Evolutionary conservation across 37 sponge, comb jelly and placozoan species (phyloP), one percentile per base, ranked within the genome.

Genomic region (Haliclona indistincta): DNA sequence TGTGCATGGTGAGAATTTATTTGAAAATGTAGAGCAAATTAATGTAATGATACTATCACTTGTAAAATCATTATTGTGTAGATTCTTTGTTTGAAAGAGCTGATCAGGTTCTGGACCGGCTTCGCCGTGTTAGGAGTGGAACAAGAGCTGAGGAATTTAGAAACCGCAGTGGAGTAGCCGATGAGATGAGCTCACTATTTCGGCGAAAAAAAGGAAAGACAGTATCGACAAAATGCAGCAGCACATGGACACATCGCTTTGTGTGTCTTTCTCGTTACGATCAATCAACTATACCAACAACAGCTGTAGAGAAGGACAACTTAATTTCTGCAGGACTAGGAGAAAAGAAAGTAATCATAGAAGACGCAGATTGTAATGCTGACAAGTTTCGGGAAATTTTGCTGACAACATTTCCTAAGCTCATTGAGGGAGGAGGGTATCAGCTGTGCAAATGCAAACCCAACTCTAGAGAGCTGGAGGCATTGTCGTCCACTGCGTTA

Each of bases 201-300:
- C 8, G 13, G 49, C 8, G 49, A 47, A 47, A 13, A 47, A 47
- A 47, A 17, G 49, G 49, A 17, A 47, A 47, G 13, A 47, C 49
- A 17, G 49, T 47, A 17, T 13, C 49, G 13, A 17, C 49, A 47
- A 13, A 17, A 17, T 47, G 13, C 8, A 13, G 8, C 49, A 13
- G 49, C 49, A 20, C 60, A 25, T 77, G 68, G 78, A 77, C 60
- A 7, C 78, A 77, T 56, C 40, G 7, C 17, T 77, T 77, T 67
- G 68, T 77, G 20, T 77, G 78, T 30, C 36, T 77, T 32, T 7
- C 55, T 20, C 19, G 66, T 20, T 41, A 28, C 29, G 26, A 53
- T 49, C 76, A 75, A 41, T 20, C 17, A 22, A 30, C 6, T 4
- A 65, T 67, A 8, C 68, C 58, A 23, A 67, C 68, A 19, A 77